phyloP scores from a whole-genome alignment of 2,113 vertebrate genomes.

The Aspiorhynchus laticeps region DNA sequence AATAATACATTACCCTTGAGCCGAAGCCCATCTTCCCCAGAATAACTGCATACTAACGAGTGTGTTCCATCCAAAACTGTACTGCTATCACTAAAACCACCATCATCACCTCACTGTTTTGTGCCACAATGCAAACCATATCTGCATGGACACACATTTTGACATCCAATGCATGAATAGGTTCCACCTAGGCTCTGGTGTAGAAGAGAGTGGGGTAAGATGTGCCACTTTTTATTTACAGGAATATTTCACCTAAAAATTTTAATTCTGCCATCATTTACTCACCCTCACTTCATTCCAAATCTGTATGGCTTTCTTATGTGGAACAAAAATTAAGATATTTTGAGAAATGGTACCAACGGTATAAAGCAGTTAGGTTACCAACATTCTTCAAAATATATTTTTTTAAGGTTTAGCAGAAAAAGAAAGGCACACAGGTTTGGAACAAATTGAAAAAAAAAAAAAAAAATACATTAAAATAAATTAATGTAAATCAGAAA shows the following conservation, averaged over 20 bases:
- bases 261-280: neutral
- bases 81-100: slow-evolving; percentile 31
- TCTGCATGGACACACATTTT: neutral
- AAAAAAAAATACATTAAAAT: too few relatives aligned
- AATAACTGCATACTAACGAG: slow-evolving; percentile 43
- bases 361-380: too few relatives aligned
- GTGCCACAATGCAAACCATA: neutral
- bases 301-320: neutral
- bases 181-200: neutral
- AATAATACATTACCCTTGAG: slow-evolving; percentile 51
- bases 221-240: neutral
- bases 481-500: neutral
- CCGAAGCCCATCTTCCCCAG: slow-evolving; percentile 45
- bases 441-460: neutral
- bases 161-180: neutral
- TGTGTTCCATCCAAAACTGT: slow-evolving; percentile 28
- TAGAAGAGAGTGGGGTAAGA: neutral
- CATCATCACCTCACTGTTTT: neutral
- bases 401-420: neutral
- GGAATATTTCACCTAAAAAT: neutral
- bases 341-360: neutral
- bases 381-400: neutral
- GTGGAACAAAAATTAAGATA: neutral
- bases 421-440: neutral
- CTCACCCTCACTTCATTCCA: neutral